Percentiles rank a stretch among this genome's conserved stretches.
Evolutionary conservation across 2,797 vertebrate species (phyloP).

Genomic region (Anniella stebbinsi): DNA sequence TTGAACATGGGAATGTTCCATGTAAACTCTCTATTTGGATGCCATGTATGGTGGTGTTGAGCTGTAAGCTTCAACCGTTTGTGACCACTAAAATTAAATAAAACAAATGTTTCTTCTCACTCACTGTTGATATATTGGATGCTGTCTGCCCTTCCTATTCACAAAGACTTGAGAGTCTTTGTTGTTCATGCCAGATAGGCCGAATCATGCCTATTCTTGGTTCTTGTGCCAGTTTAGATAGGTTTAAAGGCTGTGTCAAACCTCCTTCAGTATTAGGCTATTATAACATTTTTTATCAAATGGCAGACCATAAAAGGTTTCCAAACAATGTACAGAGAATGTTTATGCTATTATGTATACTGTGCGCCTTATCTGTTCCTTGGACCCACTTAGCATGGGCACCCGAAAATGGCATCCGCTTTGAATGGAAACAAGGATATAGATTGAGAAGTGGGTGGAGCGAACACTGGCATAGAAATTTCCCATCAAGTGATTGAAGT

Average conservation of each 20-base stretch:
- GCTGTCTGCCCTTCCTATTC: not conserved
- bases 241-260: constrained; percentile 18
- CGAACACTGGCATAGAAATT: not conserved
- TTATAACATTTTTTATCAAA: not conserved
- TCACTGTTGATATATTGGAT: not conserved
- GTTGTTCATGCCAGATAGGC: not conserved
- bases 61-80: constrained; percentile 28
- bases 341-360: not conserved
- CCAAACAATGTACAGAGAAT: not conserved
- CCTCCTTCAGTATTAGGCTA: not conserved
- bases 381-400: not conserved
- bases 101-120: not conserved
- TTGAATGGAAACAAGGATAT: not conserved
- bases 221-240: not conserved
- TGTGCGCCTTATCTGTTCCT: not conserved
- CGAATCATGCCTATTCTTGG: not conserved
- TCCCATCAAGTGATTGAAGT: not conserved
- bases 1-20: constrained; percentile 14
- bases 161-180: not conserved
- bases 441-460: not conserved
- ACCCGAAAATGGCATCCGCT: not conserved
- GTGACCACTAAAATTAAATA: constrained; percentile 44
- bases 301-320: not conserved
- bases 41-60: constrained; percentile 2
- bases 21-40: constrained; percentile 29